Percentiles rank a stretch among this genome's conserved stretches.
phyloP scores from a whole-genome alignment of 2,888 invertebrate genomes.

The Ophion ventricosus region DNA sequence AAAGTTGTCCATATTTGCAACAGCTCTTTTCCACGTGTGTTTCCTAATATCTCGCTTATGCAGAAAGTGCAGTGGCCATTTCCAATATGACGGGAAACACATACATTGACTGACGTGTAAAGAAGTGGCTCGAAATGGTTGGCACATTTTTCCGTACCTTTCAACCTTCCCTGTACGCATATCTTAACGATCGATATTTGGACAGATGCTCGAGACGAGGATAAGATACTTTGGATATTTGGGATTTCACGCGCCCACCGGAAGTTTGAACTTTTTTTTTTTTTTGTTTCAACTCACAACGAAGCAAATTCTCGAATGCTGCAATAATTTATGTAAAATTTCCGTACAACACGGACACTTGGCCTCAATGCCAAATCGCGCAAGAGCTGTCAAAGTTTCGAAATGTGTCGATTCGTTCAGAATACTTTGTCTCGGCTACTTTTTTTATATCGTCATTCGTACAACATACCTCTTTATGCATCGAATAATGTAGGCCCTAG shows the following conservation, averaged over 20 bases:
- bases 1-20: neutral
- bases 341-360: neutral
- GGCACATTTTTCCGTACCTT: conserved; percentile 37
- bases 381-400: neutral
- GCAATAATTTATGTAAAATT: neutral
- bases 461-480: neutral
- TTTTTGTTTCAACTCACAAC: neutral
- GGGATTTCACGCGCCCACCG: neutral
- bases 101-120: conserved; percentile 19
- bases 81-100: conserved; percentile 10
- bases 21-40: neutral
- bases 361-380: neutral
- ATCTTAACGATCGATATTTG: conserved; percentile 50
- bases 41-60: conserved; percentile 18
- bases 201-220: conserved; percentile 46
- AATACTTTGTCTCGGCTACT: neutral
- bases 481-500: conserved; percentile 49
- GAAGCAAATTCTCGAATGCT: neutral
- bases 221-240: conserved; percentile 28
- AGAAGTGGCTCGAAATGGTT: conserved; percentile 30
- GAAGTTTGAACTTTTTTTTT: conserved; percentile 7
- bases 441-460: conserved; percentile 9
- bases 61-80: conserved; percentile 7
- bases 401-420: neutral
- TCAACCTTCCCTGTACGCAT: conserved; percentile 16